phyloP scores from a whole-genome alignment of 1,140 invertebrate species.

The Elysia chlorotica region DNA sequence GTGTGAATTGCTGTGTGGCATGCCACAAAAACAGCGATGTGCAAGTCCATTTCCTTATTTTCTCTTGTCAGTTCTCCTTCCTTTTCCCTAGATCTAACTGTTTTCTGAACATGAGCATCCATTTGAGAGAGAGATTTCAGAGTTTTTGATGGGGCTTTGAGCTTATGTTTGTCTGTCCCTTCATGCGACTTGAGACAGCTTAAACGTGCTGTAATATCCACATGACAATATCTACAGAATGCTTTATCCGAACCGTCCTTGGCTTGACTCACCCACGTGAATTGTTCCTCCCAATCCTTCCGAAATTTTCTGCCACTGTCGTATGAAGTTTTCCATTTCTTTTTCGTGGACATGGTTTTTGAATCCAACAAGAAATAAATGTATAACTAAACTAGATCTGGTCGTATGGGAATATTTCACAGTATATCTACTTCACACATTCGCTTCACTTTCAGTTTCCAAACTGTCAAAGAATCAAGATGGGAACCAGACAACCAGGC shows the following conservation, averaged over 20 bases:
- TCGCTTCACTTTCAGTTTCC: not conserved
- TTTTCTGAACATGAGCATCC: no score
- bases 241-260: not conserved
- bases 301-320: not conserved
- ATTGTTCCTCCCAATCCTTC: not conserved
- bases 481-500: not conserved
- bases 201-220: not conserved
- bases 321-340: not conserved
- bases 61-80: not conserved
- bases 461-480: not conserved
- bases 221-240: not conserved
- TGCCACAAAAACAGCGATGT: slow-evolving; percentile 2
- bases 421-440: not conserved
- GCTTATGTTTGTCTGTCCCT: not conserved
- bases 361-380: not conserved
- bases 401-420: no score
- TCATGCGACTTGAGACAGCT: not conserved
- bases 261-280: not conserved
- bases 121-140: not conserved
- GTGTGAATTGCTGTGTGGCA: not conserved
- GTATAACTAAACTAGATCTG: not conserved
- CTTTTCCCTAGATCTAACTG: slow-evolving; percentile 2
- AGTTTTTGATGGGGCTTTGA: not conserved
- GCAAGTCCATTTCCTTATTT: not conserved
- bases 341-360: not conserved